Conservation (phyloP, 2,113 vertebrate species). For the Melanostigma gelatinosum region DNA sequence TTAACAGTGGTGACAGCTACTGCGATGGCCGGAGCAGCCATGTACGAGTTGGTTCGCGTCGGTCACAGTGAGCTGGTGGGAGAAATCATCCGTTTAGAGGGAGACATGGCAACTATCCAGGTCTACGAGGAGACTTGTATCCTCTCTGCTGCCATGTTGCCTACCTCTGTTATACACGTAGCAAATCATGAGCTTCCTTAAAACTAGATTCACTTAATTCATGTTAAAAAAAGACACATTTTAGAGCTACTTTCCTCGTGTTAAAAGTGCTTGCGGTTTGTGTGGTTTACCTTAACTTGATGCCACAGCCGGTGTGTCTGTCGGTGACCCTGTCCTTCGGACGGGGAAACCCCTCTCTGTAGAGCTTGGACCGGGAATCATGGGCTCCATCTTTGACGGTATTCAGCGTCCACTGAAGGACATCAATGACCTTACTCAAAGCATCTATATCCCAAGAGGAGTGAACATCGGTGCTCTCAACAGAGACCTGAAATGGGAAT, state of each 20-base stretch:
- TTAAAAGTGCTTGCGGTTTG: neutral
- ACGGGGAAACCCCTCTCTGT: constrained; percentile 98
- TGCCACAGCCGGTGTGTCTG: constrained; percentile 91
- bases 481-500: constrained; percentile 95
- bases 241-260: neutral
- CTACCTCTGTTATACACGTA: neutral
- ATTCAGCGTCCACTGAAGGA: constrained; percentile 96
- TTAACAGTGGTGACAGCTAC: constrained; percentile 92
- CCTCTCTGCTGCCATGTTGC: constrained; percentile 76
- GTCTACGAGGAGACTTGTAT: constrained; percentile 99
- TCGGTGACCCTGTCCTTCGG: constrained; percentile 97
- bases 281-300: constrained; percentile 82
- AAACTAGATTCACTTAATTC: neutral
- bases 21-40: constrained; percentile 97
- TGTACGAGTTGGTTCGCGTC: constrained; percentile 98
- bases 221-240: neutral
- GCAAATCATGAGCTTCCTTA: neutral
- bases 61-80: constrained; percentile 96
- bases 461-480: constrained; percentile 95
- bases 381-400: constrained; percentile 99
- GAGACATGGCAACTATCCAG: constrained; percentile 98
- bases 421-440: constrained; percentile 93
- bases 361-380: constrained; percentile 96
- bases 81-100: constrained; percentile 97
- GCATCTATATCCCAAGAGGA: constrained; percentile 98